Base-by-base conservation (phyloP, 2,113 vertebrate genomes). In the Charadrius vociferus region DNA sequence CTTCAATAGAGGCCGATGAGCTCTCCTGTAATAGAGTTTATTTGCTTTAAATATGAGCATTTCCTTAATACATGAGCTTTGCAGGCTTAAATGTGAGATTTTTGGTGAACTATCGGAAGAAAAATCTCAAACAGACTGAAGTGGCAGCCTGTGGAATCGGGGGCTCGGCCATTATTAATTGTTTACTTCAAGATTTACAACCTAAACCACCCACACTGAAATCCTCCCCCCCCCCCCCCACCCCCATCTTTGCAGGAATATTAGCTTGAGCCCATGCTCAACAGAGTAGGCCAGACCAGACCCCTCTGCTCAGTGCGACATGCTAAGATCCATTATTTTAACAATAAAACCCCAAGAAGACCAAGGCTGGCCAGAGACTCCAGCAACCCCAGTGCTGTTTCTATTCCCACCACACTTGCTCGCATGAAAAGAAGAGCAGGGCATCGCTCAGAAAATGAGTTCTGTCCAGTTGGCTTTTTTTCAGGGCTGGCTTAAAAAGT, bases 381-480 rank as follows among this genome's bases (percentile, higher is more conserved):
- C 56, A 70, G 27, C 59, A 34, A 41, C 12, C 22, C 20, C 26
- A 29, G 2, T 7, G 6, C 30, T 34, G n/a, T 7, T 43, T 43
- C 59, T 47, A 19, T 6, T 86, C 34, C 37, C 50, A 50, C 8
- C n/a, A 23, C 17, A 6, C 21, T 18, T 7, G 4, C 34, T 70
- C 16, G 23, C 34, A 3, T 2, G 14, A 53, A 32, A 59, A 66
- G 18, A 36, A 0, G 0, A 68, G 21, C 0, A 26, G 12, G 6
- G n/a, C 23, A 50, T 10, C 0, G 0, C 39, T 83, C 82, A 72
- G 47, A 36, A 85, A 71, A 49, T 0, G 1, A 39, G 13, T 47
- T 65, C n/a, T 74, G 50, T 11, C 39, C 39, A 7, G 8, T 0
- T 43, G 39, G 16, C 10, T 39, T 68, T 58, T 62, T 73, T 43